Conservation (phyloP, 2,797 vertebrate genomes). For the Cetoscarus ocellatus region DNA sequence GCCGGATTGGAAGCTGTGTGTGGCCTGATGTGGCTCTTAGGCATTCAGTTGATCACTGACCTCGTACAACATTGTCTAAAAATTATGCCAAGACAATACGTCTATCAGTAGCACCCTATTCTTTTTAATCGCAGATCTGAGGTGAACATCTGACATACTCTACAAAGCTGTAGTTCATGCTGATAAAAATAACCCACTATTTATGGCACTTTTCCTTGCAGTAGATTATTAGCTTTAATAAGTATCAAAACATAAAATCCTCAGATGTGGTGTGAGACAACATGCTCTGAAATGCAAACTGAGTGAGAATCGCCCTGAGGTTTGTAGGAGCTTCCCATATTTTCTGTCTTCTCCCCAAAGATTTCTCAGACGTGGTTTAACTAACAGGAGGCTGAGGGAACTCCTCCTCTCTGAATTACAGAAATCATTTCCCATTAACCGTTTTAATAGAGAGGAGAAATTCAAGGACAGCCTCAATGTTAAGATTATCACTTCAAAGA, state of each 20-base stretch:
- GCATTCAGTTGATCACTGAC: too few species aligned
- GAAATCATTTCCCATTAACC: constrained; percentile 84
- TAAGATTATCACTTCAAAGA: constrained; percentile 87
- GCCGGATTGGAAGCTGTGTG: too few species aligned
- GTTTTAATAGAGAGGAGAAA: constrained; percentile 81
- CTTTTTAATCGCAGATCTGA: too few species aligned
- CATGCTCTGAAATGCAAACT: constrained; percentile 33
- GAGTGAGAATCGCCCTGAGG: constrained; percentile 43
- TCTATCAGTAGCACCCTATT: too few species aligned
- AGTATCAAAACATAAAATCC: constrained; percentile 7
- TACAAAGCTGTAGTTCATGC: neutral
- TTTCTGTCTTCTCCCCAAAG: constrained; percentile 67
- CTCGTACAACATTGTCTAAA: too few species aligned
- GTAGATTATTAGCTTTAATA: constrained; percentile 20
- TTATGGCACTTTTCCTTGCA: neutral
- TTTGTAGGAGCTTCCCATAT: constrained; percentile 43
- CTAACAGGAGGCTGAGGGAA: constrained; percentile 75
- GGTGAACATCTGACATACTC: too few species aligned
- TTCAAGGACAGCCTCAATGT: constrained; percentile 85
- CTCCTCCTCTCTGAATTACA: constrained; percentile 83
- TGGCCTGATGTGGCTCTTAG: too few species aligned
- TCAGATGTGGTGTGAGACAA: constrained; percentile 19
- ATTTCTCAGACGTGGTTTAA: constrained; percentile 80
- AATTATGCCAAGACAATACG: too few species aligned
- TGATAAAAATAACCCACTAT: neutral